Evolutionary conservation across 2,888 invertebrate species (phyloP).

Genomic region (Sphecodes monilicornis): DNA sequence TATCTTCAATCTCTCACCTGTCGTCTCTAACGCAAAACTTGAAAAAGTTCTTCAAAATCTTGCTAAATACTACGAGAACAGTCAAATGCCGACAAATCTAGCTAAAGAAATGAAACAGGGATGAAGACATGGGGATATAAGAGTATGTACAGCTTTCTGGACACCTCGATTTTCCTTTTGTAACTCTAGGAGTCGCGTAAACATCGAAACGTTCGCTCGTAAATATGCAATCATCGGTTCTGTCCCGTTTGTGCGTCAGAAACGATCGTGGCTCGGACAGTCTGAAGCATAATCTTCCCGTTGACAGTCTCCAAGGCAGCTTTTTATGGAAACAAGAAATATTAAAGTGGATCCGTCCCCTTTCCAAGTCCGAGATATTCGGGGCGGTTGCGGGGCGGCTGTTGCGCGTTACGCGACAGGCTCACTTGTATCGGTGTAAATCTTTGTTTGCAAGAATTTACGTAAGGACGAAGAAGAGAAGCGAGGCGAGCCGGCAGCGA

Average conservation of each 20-base stretch:
- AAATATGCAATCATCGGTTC: constrained; percentile 9
- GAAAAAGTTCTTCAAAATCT: too few relatives aligned
- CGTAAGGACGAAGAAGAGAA: constrained; percentile 75
- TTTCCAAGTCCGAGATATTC: constrained; percentile 20
- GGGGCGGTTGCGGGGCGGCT: constrained; percentile 2
- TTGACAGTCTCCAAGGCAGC: constrained; percentile 18
- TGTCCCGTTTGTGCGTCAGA: not conserved
- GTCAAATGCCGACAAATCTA: too few relatives aligned
- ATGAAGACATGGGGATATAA: not conserved
- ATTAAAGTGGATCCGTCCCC: constrained; percentile 49
- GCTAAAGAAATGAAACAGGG: not conserved
- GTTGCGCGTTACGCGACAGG: constrained; percentile 36
- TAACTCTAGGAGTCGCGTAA: not conserved
- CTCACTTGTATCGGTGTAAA: constrained; percentile 76
- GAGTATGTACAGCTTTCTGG: not conserved
- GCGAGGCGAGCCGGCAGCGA: constrained; percentile 76
- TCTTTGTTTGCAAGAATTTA: constrained; percentile 80
- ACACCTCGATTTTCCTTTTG: not conserved
- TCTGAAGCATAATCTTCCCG: constrained; percentile 29
- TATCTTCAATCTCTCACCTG: too few relatives aligned
- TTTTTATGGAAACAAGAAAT: constrained; percentile 64
- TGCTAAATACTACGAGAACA: too few relatives aligned
- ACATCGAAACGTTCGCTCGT: not conserved
- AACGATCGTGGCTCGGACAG: not conserved
- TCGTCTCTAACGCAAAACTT: too few relatives aligned